A percentile compares a stretch with the other conserved stretches of the same genome.
Evolutionary conservation across 2,888 invertebrate species (phyloP).

Genomic region (Perdita meconis): DNA sequence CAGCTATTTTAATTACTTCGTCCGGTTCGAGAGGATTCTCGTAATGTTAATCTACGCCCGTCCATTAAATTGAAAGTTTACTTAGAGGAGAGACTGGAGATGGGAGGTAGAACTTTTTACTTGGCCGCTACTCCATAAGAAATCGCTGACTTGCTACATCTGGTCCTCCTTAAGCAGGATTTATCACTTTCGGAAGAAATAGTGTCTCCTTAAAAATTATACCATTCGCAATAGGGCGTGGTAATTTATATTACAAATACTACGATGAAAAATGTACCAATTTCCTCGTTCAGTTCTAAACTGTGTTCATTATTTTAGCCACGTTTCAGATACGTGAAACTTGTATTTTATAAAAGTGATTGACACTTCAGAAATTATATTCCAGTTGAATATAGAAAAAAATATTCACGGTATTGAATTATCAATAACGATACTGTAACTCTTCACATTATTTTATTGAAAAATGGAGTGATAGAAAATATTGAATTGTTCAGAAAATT

Average conservation of each 20-base stretch:
- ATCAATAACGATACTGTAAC: no score
- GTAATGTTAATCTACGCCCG: slow-evolving; percentile 23
- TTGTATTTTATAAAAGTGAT: background rate
- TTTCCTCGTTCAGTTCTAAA: no score
- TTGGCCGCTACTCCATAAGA: slow-evolving; percentile 53
- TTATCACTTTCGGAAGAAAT: slow-evolving; percentile 49
- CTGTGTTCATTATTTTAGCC: no score
- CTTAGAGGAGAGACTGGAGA: slow-evolving; percentile 22
- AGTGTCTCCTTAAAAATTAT: slow-evolving; percentile 51
- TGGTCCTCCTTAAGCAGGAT: slow-evolving; percentile 47
- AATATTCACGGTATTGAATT: no score
- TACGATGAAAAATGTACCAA: no score
- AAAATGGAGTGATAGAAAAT: no score
- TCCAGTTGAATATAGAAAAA: no score
- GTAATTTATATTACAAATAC: background rate
- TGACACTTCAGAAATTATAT: background rate
- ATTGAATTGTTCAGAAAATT: no score
- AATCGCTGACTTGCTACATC: slow-evolving; percentile 68
- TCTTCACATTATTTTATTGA: no score
- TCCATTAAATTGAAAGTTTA: slow-evolving; percentile 39
- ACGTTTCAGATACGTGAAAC: no score
- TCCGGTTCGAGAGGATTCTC: background rate
- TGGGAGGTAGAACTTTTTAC: slow-evolving; percentile 60
- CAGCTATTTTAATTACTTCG: background rate
- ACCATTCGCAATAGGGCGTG: slow-evolving; percentile 8